Evolutionary conservation across 2,113 vertebrate genomes (phyloP), one percentile per base, ranked within the genome.

Genomic region (Coptodon bakossiorum): DNA sequence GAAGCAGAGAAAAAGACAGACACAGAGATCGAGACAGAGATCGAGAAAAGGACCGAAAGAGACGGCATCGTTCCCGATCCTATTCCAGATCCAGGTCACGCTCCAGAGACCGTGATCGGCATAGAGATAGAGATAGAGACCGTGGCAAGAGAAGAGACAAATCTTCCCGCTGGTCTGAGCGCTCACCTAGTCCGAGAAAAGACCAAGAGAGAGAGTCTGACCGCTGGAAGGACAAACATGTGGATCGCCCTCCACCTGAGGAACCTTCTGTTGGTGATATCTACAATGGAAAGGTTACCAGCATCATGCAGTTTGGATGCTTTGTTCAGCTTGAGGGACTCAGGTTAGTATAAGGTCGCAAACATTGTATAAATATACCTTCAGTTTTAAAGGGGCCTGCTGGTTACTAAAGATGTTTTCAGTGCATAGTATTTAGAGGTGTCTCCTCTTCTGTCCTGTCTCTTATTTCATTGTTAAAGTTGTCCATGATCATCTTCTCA

Each of bases 221-320:
- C 71, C 96, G 97, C 2, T 99, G 98, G 98, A 97, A 98, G 76
- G 99, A 99, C 89, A 99, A 98, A 86, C 98, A 98, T 1, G 96
- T 99, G 61, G 99, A 99, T 86, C 97, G 98, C 0, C 99, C 98
- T 0, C 98, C 99, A 0, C 98, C 98, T 0, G 99, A 99, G 89
- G 99, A 99, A 81, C 99, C 99, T 0, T 97, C 97, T 29, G 98
- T 99, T 0, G 99, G 98, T 0, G 99, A 99, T 93, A 98, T 99
- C 86, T 99, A 99, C 93, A 99, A 98, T 0, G 99, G 99, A 91
- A 99, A 99, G 93, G 97, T 99, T 85, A 99, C 98, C 13, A 99
- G 98, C 83, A 99, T 99, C 84, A 99, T 99, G 99, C 99, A 99
- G 89, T 99, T 99, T 82, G 99, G 99, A 1, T 99, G 99, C 93